Evolutionary conservation across 2,797 vertebrate genomes (phyloP).

Genomic region (Megalops cyprinoides): DNA sequence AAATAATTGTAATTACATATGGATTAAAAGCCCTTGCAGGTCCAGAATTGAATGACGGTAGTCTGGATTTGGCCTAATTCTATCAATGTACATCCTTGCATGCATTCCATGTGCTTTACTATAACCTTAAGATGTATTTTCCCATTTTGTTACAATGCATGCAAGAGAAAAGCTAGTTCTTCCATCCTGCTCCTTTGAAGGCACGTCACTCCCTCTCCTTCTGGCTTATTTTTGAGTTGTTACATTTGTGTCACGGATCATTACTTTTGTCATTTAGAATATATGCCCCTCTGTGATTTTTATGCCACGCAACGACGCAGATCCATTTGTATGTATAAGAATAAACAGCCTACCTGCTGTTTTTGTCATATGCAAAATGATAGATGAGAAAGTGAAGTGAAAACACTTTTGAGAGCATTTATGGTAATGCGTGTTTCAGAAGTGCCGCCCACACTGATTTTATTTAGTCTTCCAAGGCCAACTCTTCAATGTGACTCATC

Average conservation of each 20-base stretch:
- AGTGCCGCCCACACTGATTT: background rate
- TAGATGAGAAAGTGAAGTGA: constrained; percentile 22
- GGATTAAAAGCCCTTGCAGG: constrained; percentile 58
- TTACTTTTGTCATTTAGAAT: constrained; percentile 58
- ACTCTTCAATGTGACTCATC: background rate
- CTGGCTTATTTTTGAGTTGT: constrained; percentile 16
- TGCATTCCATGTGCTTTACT: constrained; percentile 16
- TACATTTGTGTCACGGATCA: constrained; percentile 57
- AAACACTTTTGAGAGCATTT: background rate
- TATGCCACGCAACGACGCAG: constrained; percentile 56
- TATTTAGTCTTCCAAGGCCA: background rate
- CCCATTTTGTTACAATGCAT: constrained; percentile 9
- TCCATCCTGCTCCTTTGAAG: constrained; percentile 41
- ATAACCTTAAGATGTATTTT: constrained; percentile 17
- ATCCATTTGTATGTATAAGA: constrained; percentile 53
- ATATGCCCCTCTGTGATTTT: constrained; percentile 53
- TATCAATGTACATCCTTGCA: constrained; percentile 34
- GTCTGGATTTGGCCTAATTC: constrained; percentile 49
- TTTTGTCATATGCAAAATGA: constrained; percentile 42
- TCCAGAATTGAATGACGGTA: constrained; percentile 50
- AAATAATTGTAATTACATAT: constrained; percentile 64
- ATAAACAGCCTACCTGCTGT: constrained; percentile 53
- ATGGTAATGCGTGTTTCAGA: constrained; percentile 1
- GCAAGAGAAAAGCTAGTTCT: constrained; percentile 45
- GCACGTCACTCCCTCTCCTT: constrained; percentile 15